phyloP scores from a whole-genome alignment of 2,888 invertebrate genomes.

The Lamellibrachia satsuma region DNA sequence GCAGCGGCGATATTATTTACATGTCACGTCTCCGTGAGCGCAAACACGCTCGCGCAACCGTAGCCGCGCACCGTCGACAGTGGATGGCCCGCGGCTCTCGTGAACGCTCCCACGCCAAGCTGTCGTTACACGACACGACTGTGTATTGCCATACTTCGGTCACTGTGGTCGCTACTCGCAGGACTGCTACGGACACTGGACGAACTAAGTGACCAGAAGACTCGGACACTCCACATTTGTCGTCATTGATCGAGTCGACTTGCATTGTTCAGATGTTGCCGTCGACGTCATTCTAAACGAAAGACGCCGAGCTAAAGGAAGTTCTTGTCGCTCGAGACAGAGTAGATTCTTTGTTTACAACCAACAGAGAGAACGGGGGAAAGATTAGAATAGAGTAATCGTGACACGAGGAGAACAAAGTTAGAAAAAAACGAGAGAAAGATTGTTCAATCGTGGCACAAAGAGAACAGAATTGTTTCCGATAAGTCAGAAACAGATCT shows the following conservation, averaged over 20 bases:
- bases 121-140: background rate
- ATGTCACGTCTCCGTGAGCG: background rate
- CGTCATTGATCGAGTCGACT: background rate
- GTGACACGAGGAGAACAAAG: background rate
- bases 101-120: background rate
- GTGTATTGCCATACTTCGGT: background rate
- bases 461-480: background rate
- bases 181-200: background rate
- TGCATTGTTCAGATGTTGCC: background rate
- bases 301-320: background rate
- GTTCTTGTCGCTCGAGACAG: background rate
- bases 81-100: background rate
- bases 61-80: background rate
- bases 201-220: background rate
- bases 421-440: background rate
- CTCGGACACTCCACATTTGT: background rate
- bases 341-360: background rate
- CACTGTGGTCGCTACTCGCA: background rate
- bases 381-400: background rate
- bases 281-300: background rate
- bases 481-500: background rate
- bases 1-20: slow-evolving; percentile 1
- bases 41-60: background rate
- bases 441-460: background rate
- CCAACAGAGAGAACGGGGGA: background rate